Base-by-base conservation (phyloP, 2,113 vertebrate genomes). In the Mystacornis crossleyi region DNA sequence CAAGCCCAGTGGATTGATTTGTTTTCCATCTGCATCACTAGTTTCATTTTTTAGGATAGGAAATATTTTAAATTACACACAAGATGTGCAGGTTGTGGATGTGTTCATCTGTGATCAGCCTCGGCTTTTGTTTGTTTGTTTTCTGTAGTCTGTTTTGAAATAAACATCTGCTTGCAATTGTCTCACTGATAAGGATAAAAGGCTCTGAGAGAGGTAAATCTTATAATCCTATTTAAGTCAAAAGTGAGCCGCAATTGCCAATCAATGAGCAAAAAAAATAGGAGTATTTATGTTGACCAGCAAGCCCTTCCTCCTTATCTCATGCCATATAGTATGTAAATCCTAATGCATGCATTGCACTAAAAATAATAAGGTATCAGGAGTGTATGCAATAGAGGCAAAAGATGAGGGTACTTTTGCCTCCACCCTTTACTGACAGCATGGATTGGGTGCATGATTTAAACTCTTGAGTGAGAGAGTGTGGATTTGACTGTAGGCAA, bases 11-110 rank as follows among this genome's bases (percentile, higher is more conserved):
- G 42, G 43, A 71, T 73, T 81, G 1, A 67, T 92, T 86, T 73
- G 24, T 48, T 95, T 95, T 83, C 80, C 17, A 43, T 91, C 60
- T 92, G 83, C 67, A 86, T 70, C 75, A 91, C 47, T 78, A 71
- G 43, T 80, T 92, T 85, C 8, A 86, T 74, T 92, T 93, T 17
- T 58, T n/a, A 83, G 43, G 28, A 67, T 51, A 81, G 38, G 24
- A 88, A 89, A 47, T 19, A 34, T 84, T 83, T 92, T 18, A 89
- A 86, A 91, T 71, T 83, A 10, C 14, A 17, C 53, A 78, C 42
- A 71, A 58, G 55, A 90, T 78, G 17, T 83, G 34, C 26, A 89
- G 33, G 43, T 58, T 83, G 42, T 42, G 42, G 28, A 73, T 58
- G 18, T 34, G 45, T 18, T 83, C 9, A 19, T 89, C 33, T 88